Evolutionary conservation across 2,797 vertebrate species (phyloP).

Genomic region (Caiman crocodilus): DNA sequence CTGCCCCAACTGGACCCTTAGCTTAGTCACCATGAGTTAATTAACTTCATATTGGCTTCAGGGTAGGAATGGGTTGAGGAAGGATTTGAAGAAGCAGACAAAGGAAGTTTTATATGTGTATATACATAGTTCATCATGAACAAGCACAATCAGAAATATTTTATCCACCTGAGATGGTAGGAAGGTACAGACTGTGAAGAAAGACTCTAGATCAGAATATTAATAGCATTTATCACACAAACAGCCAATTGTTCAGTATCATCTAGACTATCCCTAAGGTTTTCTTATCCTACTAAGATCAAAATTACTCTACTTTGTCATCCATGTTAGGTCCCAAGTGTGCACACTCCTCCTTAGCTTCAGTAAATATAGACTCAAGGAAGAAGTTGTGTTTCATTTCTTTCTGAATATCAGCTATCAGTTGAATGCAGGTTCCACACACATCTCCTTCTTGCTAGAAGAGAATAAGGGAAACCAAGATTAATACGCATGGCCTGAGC

Average conservation of each 20-base stretch:
- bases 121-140: neutral
- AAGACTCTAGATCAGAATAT: neutral
- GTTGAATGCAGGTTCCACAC: slow-evolving; percentile 89
- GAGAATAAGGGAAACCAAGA: neutral
- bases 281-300: neutral
- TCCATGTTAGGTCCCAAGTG: slow-evolving; percentile 82
- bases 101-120: neutral
- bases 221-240: neutral
- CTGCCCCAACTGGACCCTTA: neutral
- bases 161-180: neutral
- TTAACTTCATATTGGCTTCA: neutral
- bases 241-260: neutral
- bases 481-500: neutral
- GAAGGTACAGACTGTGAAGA: neutral
- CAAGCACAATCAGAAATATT: neutral
- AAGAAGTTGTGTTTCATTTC: slow-evolving; percentile 83
- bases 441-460: slow-evolving; percentile 69
- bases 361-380: slow-evolving; percentile 74
- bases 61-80: neutral
- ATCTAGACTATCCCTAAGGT: neutral
- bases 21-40: neutral
- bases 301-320: slow-evolving; percentile 81
- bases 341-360: slow-evolving; percentile 83
- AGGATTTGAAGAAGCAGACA: neutral
- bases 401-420: slow-evolving; percentile 84